Evolutionary conservation across 2,888 invertebrate genomes (phyloP).

Genomic region (Drosophila emarginata): DNA sequence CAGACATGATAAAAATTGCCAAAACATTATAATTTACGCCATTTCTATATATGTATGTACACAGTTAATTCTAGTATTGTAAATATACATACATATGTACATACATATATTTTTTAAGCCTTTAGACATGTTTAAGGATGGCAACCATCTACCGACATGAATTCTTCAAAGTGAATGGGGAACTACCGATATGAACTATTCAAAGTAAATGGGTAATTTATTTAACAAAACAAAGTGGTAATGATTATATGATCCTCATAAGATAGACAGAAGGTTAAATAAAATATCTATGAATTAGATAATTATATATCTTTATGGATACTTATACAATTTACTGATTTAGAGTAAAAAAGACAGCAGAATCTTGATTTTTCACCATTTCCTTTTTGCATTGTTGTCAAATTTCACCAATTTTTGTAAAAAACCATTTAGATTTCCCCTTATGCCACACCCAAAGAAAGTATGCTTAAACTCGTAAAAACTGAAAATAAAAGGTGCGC

Average conservation of each 20-base stretch:
- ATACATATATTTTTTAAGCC: neutral
- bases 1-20: slow-evolving; percentile 25
- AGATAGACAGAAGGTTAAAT: neutral
- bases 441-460: slow-evolving; percentile 28
- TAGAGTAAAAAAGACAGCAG: neutral
- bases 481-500: slow-evolving; percentile 32
- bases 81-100: no score
- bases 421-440: slow-evolving; percentile 11
- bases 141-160: no score
- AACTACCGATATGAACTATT: no score
- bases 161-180: neutral
- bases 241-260: neutral
- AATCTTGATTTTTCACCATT: neutral
- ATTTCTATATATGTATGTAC: neutral
- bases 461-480: slow-evolving; percentile 26
- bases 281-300: no score
- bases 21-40: slow-evolving; percentile 37
- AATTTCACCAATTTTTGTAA: slow-evolving; percentile 26
- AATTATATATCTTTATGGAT: no score
- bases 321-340: no score
- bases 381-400: slow-evolving; percentile 27
- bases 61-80: neutral
- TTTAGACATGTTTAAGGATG: neutral
- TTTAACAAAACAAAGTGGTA: neutral
- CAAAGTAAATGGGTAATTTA: neutral